Evolutionary conservation across 2,113 vertebrate species (phyloP), one percentile per base, ranked within the genome.

Genomic region (Mormoops blainvillei): DNA sequence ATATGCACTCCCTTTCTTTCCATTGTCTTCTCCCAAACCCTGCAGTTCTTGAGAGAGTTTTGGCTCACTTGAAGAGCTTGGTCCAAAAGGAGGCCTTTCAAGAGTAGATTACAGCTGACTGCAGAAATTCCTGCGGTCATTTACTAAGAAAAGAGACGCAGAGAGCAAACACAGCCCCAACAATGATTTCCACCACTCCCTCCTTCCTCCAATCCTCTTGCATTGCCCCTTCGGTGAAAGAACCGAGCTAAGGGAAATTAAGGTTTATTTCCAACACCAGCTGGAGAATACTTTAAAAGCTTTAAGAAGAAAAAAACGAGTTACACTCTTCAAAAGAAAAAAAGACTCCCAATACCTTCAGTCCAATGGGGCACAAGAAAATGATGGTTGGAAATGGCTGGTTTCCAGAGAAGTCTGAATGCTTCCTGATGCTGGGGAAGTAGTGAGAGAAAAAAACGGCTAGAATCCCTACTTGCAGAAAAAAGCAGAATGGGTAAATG

Each of bases 91-190:
- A 74, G 50, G 48, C 67, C 85, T 95, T 95, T 96, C 91, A 94
- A 94, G 67, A 94, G 61, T 76, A 48, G 91, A 96, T 91, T 96
- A 94, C 15, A 97, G 86, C 96, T 94, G 92, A 84, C 81, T 87
- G 48, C 70, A 78, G 81, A 85, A 96, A 97, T 98, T 97, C 94
- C 87, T 90, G 84, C 36, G 70, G 84, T 94, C 68, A 41, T 86
- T 87, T 78, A 54, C 96, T 67, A 77, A 94, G 94, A 92, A 91
- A 94, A 87, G 77, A 87, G 73, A 88, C 10, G 19, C 20, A n/a
- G 61, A 50, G 38, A 87, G 43, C 85, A 93, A 94, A 96, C 77
- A 76, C 36, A 87, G 68, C 86, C 91, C 67, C 65, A 93, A 41
- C 50, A 89, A 67, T 68, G 82, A 87, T 77, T 85, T 38, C 43